A percentile compares a stretch with the other conserved stretches of the same genome.
Evolutionary conservation across 2,797 vertebrate genomes (phyloP).

Genomic region (Tapirus indicus): DNA sequence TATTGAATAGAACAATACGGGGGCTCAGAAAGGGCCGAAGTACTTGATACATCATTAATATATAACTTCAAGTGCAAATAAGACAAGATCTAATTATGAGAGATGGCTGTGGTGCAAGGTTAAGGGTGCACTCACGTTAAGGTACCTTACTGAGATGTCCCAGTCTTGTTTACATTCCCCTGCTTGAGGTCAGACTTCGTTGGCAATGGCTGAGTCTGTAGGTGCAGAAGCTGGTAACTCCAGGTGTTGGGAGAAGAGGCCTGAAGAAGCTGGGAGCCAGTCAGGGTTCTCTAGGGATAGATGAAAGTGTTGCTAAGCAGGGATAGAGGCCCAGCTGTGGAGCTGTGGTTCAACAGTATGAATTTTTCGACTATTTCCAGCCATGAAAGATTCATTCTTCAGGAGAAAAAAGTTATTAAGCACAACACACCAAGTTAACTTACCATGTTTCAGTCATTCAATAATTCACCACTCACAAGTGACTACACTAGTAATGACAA

Average conservation of each 20-base stretch:
- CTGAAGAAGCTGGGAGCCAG: background rate
- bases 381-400: conserved; percentile 33
- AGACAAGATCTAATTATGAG: background rate
- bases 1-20: background rate
- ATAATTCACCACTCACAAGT: background rate
- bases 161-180: background rate
- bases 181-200: background rate
- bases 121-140: background rate
- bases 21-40: background rate
- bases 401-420: conserved; percentile 26
- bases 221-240: background rate
- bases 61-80: background rate
- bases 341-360: background rate
- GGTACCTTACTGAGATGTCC: background rate
- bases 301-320: background rate
- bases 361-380: conserved; percentile 42
- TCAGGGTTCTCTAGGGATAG: background rate
- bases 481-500: background rate
- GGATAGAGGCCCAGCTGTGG: background rate
- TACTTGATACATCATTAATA: conserved; percentile 26
- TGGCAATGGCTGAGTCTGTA: background rate
- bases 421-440: background rate
- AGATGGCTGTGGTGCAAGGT: background rate
- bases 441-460: conserved; percentile 19
- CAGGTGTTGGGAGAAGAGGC: background rate